phyloP scores from a whole-genome alignment of 2,888 invertebrate genomes.

The Polia nebulosa region DNA sequence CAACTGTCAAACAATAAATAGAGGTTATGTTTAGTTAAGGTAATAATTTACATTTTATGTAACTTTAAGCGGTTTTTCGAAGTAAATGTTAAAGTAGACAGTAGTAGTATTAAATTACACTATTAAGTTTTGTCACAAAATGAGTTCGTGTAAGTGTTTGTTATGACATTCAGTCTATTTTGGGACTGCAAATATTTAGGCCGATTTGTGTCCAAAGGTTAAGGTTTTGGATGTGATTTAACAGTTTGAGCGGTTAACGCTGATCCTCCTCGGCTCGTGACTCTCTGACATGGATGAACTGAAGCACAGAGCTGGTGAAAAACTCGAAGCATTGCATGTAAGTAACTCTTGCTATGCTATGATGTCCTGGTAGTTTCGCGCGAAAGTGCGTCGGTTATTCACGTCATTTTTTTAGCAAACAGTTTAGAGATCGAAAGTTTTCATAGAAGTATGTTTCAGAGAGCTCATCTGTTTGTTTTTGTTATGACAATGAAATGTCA shows the following conservation, averaged over 20 bases:
- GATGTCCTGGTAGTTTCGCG: slow-evolving; percentile 77
- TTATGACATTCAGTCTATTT: slow-evolving; percentile 85
- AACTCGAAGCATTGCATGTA: slow-evolving; percentile 88
- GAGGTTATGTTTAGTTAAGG: slow-evolving; percentile 82
- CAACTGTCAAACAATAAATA: slow-evolving; percentile 71
- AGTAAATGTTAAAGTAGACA: slow-evolving; percentile 55
- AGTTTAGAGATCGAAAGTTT: slow-evolving; percentile 54
- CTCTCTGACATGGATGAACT: slow-evolving; percentile 86
- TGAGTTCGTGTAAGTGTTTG: slow-evolving; percentile 63
- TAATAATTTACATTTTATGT: slow-evolving; percentile 70
- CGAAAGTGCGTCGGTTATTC: slow-evolving; percentile 74
- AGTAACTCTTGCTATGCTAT: slow-evolving; percentile 76
- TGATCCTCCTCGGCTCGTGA: slow-evolving; percentile 74
- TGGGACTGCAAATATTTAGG: slow-evolving; percentile 82
- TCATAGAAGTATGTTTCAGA: slow-evolving; percentile 13
- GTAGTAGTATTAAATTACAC: slow-evolving; percentile 46
- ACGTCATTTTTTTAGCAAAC: slow-evolving; percentile 67
- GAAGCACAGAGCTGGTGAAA: slow-evolving; percentile 86
- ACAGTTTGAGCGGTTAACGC: slow-evolving; percentile 77
- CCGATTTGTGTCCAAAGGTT: slow-evolving; percentile 88
- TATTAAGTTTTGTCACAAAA: slow-evolving; percentile 59
- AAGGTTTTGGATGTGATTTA: slow-evolving; percentile 85
- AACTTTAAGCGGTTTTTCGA: slow-evolving; percentile 62
- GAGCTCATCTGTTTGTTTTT: slow-evolving; percentile 63
- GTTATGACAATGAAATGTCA: slow-evolving; percentile 72